A percentile compares a stretch with the other conserved stretches of the same genome.
These are phyloP conservation scores for Galleria mellonella DNA, from an alignment of 1,140 invertebrate genomes.

Conservation along the genomic window DNA sequence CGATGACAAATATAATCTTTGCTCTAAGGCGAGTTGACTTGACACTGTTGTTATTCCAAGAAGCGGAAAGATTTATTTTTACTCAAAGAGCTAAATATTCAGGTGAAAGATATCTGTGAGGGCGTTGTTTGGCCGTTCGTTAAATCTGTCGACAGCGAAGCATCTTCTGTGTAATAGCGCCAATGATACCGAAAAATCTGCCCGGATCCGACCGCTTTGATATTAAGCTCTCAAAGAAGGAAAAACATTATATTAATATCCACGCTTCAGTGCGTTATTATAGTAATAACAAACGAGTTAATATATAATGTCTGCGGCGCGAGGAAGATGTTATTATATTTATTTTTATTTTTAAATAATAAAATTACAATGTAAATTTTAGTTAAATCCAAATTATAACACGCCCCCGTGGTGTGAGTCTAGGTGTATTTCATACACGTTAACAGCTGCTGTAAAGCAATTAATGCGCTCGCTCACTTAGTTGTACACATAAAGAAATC, in stretches of 20 bases:
- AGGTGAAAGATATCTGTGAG: constrained; percentile 65
- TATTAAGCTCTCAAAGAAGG: constrained; percentile 48
- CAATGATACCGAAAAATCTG: constrained; percentile 52
- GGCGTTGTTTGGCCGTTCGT: constrained; percentile 42
- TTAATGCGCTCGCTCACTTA: constrained; percentile 52
- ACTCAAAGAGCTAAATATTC: constrained; percentile 64
- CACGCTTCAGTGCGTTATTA: background rate
- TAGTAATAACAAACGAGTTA: background rate
- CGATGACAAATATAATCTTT: constrained; percentile 71
- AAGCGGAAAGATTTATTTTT: constrained; percentile 64
- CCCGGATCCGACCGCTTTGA: constrained; percentile 48
- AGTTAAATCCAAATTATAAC: constrained; percentile 17
- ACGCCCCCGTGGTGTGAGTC: constrained; percentile 24
- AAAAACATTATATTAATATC: constrained; percentile 48
- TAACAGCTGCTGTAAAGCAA: constrained; percentile 44
- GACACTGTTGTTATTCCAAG: constrained; percentile 64
- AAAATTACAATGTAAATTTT: constrained; percentile 5
- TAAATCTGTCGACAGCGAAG: constrained; percentile 51
- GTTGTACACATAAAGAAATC: constrained; percentile 59
- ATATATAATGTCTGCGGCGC: background rate
- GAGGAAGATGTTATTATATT: background rate
- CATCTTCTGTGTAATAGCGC: constrained; percentile 41
- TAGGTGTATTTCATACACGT: constrained; percentile 39
- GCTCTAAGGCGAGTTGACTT: constrained; percentile 55
- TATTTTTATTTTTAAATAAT: background rate